Evolutionary conservation across 2,888 invertebrate species (phyloP).

Genomic region (Spialia ferax): DNA sequence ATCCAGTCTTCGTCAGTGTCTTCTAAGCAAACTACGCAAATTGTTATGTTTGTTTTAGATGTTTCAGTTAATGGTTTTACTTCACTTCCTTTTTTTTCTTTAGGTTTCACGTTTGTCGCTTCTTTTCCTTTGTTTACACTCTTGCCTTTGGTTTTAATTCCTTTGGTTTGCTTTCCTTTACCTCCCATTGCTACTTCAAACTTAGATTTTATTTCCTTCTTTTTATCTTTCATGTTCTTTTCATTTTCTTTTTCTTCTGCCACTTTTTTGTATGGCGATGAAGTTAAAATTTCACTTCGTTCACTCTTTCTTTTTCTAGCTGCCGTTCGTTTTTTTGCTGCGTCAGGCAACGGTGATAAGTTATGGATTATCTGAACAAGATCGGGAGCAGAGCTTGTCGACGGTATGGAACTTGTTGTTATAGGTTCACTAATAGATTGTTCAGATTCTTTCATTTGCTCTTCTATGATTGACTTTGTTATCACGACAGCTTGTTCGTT

Average conservation of each 20-base stretch:
- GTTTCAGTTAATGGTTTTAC: background rate
- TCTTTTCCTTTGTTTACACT: conserved; percentile 13
- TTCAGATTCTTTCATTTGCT: background rate
- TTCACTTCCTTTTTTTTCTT: conserved; percentile 7
- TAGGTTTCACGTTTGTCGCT: conserved; percentile 19
- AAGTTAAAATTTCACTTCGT: conserved; percentile 29
- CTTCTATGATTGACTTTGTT: background rate
- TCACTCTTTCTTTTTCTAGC: conserved; percentile 37
- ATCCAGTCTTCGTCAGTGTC: conserved; percentile 43
- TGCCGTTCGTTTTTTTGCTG: conserved; percentile 42
- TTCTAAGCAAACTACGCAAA: conserved; percentile 38
- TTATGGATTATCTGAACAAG: conserved; percentile 29
- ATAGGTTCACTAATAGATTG: conserved; percentile 25
- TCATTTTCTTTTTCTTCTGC: conserved; percentile 31
- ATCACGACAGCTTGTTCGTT: conserved; percentile 7
- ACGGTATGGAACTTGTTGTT: conserved; percentile 1
- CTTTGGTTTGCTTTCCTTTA: conserved; percentile 35
- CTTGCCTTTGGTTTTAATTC: conserved; percentile 5
- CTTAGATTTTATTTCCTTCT: conserved; percentile 22
- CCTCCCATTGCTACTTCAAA: conserved; percentile 32
- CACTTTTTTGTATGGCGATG: conserved; percentile 33
- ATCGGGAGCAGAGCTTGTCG: conserved; percentile 15
- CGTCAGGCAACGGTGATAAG: conserved; percentile 44
- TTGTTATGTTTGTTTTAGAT: background rate
- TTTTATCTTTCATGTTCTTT: conserved; percentile 35